Evolutionary conservation across 2,888 invertebrate species (phyloP), one percentile per base, ranked within the genome.

Genomic region (Strigamia crassipes): DNA sequence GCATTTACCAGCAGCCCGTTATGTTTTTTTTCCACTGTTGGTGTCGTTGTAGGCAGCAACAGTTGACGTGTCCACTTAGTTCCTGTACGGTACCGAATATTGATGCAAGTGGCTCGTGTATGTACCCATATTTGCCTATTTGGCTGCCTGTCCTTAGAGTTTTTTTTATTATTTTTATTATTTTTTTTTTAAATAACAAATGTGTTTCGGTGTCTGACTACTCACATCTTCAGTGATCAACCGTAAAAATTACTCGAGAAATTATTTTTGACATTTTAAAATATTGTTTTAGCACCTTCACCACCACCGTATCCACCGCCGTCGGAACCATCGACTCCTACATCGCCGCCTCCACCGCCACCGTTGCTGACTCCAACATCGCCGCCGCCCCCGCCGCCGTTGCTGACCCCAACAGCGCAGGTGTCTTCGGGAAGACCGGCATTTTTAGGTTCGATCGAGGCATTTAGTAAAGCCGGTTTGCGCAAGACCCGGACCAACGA

Each of bases 51-150:
- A 51, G 51, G 51, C 51, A 51, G 51, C 51, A 51, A 51, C 51
- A 51, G 51, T 51, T 51, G 51, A 51, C 51, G 51, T n/a, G 51
- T n/a, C 51, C 51, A 51, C n/a, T 51, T 51, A 51, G n/a, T n/a
- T n/a, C 51, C 51, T n/a, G 51, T 6, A 51, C 51, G 2, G n/a
- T n/a, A 51, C 51, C 51, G 51, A 51, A 51, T 51, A n/a, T 34
- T 51, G 51, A 51, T n/a, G 13, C 51, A 51, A 51, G 51, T 51
- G 51, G 51, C 10, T 51, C 10, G 51, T 51, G 51, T 51, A 51
- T 51, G 51, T 51, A 51, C 34, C 51, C 13, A 51, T 51, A 51
- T 51, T 51, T 51, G 51, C 51, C 13, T 51, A n/a, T n/a, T 51
- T 51, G 34, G 51, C 51, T 51, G 51, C 51, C 51, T 51, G 51